Percentiles rank a stretch among this genome's conserved stretches.
These are phyloP conservation scores for Acronicta alni DNA, from an alignment of 2,888 invertebrate species.

Conservation along the genomic window DNA sequence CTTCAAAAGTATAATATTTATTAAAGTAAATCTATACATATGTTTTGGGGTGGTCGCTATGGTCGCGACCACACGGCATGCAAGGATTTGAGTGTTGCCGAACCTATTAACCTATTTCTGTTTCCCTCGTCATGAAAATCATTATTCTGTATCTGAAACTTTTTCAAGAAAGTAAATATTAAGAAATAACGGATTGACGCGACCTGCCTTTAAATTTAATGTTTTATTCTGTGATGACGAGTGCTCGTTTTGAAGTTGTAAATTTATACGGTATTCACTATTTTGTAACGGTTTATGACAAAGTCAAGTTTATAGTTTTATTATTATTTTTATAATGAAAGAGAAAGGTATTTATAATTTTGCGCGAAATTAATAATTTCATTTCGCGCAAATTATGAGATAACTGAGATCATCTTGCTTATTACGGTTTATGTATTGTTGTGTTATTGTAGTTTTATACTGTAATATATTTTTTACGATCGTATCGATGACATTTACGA, in stretches of 20 bases:
- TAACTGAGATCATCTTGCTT: not conserved
- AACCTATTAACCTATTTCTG: slow-evolving; percentile 1
- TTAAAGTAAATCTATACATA: too few relatives aligned
- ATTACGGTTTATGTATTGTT: not conserved
- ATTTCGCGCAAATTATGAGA: not conserved
- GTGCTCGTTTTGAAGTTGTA: slow-evolving; percentile 10
- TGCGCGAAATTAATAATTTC: not conserved
- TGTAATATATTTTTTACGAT: not conserved
- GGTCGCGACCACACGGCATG: not conserved
- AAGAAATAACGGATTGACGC: not conserved
- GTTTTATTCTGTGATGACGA: not conserved
- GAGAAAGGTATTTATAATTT: slow-evolving; percentile 3
- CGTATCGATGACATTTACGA: too few relatives aligned
- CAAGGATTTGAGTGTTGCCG: slow-evolving; percentile 16
- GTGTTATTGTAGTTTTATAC: not conserved
- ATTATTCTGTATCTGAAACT: not conserved
- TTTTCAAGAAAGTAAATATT: slow-evolving; percentile 11
- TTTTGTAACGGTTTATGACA: slow-evolving; percentile 6
- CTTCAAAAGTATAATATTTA: too few relatives aligned
- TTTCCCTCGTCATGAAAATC: not conserved
- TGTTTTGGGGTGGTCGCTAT: not conserved
- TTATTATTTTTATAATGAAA: slow-evolving; percentile 6
- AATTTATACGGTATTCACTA: slow-evolving; percentile 1
- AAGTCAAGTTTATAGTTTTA: not conserved
- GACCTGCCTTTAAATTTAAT: slow-evolving; percentile 15